Evolutionary conservation across 1,140 invertebrate genomes (phyloP).

Genomic region (Drosophila leontia): DNA sequence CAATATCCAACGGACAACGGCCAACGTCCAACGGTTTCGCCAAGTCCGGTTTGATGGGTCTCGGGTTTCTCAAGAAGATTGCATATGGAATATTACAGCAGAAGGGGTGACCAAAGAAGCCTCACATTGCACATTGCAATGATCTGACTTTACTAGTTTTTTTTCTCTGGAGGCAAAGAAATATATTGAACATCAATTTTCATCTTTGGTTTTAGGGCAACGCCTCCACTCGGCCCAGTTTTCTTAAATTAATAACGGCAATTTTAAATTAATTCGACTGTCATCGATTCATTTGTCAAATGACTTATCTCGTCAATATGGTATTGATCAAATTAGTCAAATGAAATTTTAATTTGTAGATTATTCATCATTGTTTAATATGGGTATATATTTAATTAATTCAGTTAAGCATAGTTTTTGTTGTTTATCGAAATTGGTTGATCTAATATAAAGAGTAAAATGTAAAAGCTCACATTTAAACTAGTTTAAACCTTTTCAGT

Average conservation of each 20-base stretch:
- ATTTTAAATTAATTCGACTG: constrained; percentile 2
- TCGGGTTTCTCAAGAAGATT: constrained; percentile 42
- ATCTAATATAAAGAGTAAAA: background rate
- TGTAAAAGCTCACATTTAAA: no score
- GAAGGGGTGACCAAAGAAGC: constrained; percentile 15
- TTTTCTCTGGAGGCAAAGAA: background rate
- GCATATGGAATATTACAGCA: constrained; percentile 56
- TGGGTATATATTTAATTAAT: constrained; percentile 13
- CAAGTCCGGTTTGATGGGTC: constrained; percentile 50
- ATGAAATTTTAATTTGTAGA: constrained; percentile 5
- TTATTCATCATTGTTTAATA: constrained; percentile 3
- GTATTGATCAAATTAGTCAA: constrained; percentile 7
- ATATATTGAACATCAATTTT: background rate
- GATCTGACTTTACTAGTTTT: constrained; percentile 4
- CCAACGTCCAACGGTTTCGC: constrained; percentile 41
- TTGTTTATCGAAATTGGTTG: background rate
- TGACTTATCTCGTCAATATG: background rate
- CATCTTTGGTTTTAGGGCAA: background rate
- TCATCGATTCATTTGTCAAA: constrained; percentile 7
- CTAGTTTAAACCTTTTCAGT: background rate
- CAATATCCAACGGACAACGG: constrained; percentile 35
- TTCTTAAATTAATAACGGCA: constrained; percentile 6
- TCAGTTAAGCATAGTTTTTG: background rate
- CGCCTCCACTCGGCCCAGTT: background rate
- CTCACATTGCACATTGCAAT: background rate